Percentiles rank a stretch among this genome's conserved stretches.
These are phyloP conservation scores for Eristalis tenax DNA, from an alignment of 2,888 invertebrate genomes.

Conservation along the genomic window DNA sequence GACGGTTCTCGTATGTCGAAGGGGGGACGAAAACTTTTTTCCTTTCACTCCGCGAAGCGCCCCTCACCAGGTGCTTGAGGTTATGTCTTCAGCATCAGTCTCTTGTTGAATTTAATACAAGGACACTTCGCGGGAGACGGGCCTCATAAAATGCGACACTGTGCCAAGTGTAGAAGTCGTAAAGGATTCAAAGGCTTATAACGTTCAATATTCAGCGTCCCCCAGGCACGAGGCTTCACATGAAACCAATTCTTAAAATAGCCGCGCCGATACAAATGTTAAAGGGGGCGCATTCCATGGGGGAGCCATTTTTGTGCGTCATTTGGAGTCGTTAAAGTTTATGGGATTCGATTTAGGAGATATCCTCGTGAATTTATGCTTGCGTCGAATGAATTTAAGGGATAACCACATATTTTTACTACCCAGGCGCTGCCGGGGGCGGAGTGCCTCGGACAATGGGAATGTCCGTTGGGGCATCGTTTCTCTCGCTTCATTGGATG, in stretches of 20 bases:
- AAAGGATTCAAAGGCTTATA: slow-evolving; percentile 12
- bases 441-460: too few species aligned
- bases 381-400: background rate
- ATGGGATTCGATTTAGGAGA: slow-evolving; percentile 24
- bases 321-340: slow-evolving; percentile 13
- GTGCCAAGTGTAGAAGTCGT: slow-evolving; percentile 7
- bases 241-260: slow-evolving; percentile 18
- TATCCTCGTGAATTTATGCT: background rate
- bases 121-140: background rate
- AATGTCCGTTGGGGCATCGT: too few species aligned
- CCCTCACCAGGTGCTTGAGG: background rate
- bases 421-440: background rate
- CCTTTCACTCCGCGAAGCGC: background rate
- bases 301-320: background rate
- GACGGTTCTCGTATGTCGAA: slow-evolving; percentile 1
- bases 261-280: slow-evolving; percentile 20
- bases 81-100: background rate
- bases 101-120: slow-evolving; percentile 18
- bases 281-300: slow-evolving; percentile 1
- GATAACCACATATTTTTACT: slow-evolving; percentile 13
- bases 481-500: too few species aligned
- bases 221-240: background rate
- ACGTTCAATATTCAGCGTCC: slow-evolving; percentile 3
- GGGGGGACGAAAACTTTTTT: background rate
- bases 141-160: background rate